phyloP scores from a whole-genome alignment of 2,113 vertebrate species.

The Cochlearius cochlearius region DNA sequence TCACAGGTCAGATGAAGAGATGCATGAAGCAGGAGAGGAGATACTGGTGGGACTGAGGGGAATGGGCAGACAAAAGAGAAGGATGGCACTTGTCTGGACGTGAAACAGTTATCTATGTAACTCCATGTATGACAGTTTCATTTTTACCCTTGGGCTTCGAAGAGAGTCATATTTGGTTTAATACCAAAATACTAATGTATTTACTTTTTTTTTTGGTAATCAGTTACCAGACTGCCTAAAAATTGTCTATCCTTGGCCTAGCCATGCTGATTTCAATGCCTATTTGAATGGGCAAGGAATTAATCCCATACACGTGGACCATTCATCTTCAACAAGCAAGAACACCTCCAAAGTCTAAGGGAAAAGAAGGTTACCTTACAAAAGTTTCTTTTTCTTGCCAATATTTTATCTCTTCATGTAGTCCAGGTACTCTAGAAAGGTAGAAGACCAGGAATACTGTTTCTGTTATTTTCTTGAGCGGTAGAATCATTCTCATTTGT shows the following conservation, averaged over 20 bases:
- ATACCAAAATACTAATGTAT: not conserved
- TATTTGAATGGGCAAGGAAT: not conserved
- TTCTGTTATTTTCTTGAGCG: not conserved
- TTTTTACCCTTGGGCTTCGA: not conserved
- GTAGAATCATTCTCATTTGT: not conserved
- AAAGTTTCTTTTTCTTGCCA: not conserved
- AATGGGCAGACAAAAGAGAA: not conserved
- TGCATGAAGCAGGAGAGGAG: not conserved
- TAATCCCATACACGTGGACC: not conserved
- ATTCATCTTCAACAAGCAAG: not conserved
- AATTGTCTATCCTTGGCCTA: not conserved
- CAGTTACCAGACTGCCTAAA: not conserved
- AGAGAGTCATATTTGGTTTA: not conserved
- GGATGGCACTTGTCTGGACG: not conserved
- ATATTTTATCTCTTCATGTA: not conserved
- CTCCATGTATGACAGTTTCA: not conserved
- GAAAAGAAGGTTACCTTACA: not conserved
- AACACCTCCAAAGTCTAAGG: not conserved
- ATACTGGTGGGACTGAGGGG: not conserved
- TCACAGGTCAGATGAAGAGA: not conserved
- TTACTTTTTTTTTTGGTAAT: not conserved
- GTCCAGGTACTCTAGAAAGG: not conserved
- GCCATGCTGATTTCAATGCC: not conserved
- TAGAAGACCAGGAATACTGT: not conserved
- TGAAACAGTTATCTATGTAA: not conserved